These are phyloP conservation scores for Yponomeuta malinellus DNA, from an alignment of 2,888 invertebrate genomes.

Conservation along the genomic window DNA sequence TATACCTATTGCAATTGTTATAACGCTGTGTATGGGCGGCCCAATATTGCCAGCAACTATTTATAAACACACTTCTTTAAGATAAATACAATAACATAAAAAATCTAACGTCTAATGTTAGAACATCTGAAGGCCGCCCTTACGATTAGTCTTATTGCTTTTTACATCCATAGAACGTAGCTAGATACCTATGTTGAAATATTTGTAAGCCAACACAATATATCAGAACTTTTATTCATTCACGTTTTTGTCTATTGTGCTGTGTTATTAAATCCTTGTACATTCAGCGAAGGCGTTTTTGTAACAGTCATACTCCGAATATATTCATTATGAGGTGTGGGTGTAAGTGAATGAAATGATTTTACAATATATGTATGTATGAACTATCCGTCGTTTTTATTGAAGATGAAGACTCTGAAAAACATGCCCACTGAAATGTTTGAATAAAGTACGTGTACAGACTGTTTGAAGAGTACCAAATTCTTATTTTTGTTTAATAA, in stretches of 20 bases:
- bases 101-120: background rate
- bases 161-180: background rate
- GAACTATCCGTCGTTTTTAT: background rate
- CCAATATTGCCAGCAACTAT: background rate
- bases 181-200: background rate
- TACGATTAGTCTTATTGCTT: background rate
- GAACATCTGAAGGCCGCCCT: background rate
- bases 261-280: background rate
- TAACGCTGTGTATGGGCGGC: background rate
- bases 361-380: background rate
- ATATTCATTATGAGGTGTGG: background rate
- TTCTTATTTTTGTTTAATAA: too few species aligned
- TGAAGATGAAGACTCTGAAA: background rate
- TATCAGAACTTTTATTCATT: background rate
- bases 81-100: background rate
- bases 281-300: background rate
- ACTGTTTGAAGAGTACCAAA: too few species aligned
- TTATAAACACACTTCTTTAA: background rate
- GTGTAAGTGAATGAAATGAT: background rate
- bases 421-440: too few species aligned
- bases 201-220: background rate
- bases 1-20: constrained; percentile 4
- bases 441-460: too few species aligned
- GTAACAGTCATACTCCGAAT: background rate
- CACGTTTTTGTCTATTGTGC: background rate